Evolutionary conservation across 2,888 invertebrate genomes (phyloP).

Genomic region (Lasioglossum lativentre): DNA sequence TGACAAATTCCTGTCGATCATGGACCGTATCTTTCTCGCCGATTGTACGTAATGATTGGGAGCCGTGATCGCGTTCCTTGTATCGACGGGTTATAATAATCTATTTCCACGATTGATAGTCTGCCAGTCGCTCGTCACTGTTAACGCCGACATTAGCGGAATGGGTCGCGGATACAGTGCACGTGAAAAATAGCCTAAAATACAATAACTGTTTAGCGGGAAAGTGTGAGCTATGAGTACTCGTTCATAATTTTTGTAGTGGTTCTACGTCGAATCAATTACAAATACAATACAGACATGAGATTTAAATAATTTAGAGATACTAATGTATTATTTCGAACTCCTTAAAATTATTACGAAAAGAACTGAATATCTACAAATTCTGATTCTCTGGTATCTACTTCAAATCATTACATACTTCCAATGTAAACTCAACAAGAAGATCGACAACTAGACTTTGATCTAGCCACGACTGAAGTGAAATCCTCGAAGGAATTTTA

Average conservation of each 20-base stretch:
- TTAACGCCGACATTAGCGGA: neutral
- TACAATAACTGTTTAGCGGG: too few relatives aligned
- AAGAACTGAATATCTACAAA: too few relatives aligned
- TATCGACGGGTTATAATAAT: conserved; percentile 10
- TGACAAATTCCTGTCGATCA: conserved; percentile 39
- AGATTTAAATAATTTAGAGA: neutral
- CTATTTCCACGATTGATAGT: neutral
- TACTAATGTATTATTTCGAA: too few relatives aligned
- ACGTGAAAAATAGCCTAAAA: neutral
- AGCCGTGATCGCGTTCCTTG: neutral
- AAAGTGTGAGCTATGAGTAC: neutral
- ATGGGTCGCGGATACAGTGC: neutral
- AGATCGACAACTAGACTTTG: neutral
- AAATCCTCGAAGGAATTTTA: neutral
- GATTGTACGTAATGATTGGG: conserved; percentile 24
- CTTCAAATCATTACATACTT: neutral
- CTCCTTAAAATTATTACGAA: neutral
- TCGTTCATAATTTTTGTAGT: neutral
- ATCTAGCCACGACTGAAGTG: neutral
- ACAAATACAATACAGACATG: neutral
- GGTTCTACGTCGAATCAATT: neutral
- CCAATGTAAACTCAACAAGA: neutral
- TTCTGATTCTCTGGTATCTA: neutral
- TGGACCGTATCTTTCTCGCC: conserved; percentile 16
- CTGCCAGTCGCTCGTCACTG: neutral